Conservation (phyloP, 2,888 invertebrate genomes). For the Nomada lathburiana region DNA sequence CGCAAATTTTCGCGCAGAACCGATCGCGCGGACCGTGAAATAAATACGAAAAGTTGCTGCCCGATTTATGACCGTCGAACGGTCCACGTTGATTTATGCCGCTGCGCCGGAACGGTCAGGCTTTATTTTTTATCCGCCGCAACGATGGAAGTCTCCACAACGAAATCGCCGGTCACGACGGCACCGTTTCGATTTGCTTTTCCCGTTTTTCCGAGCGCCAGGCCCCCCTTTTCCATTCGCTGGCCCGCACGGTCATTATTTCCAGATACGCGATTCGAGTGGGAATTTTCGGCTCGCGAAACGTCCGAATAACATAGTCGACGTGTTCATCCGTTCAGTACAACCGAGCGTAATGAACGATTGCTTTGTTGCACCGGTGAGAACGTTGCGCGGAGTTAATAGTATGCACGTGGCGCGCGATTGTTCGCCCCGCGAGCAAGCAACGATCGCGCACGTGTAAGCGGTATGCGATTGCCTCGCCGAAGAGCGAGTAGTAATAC, state of each 20-base stretch:
- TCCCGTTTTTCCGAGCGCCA: slow-evolving; percentile 23
- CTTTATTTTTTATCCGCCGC: slow-evolving; percentile 57
- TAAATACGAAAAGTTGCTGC: slow-evolving; percentile 66
- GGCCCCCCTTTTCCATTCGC: not conserved
- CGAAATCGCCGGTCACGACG: slow-evolving; percentile 44
- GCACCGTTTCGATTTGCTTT: slow-evolving; percentile 1
- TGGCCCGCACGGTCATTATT: no score
- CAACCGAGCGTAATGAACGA: no score
- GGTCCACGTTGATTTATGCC: slow-evolving; percentile 59
- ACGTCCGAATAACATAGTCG: no score
- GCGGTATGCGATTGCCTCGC: slow-evolving; percentile 14
- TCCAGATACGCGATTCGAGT: no score
- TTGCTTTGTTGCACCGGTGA: no score
- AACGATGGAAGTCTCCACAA: slow-evolving; percentile 4
- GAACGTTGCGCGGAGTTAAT: not conserved
- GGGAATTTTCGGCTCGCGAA: no score
- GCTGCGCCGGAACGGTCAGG: slow-evolving; percentile 15
- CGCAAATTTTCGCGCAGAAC: slow-evolving; percentile 45
- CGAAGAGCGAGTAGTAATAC: slow-evolving; percentile 37
- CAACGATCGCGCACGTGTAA: slow-evolving; percentile 5
- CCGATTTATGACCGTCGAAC: slow-evolving; percentile 65
- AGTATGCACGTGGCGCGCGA: not conserved
- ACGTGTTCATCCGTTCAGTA: no score
- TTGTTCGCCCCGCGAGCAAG: not conserved
- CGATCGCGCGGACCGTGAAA: slow-evolving; percentile 51